phyloP scores from a whole-genome alignment of 2,797 vertebrate genomes.

The Limnodromus scolopaceus region DNA sequence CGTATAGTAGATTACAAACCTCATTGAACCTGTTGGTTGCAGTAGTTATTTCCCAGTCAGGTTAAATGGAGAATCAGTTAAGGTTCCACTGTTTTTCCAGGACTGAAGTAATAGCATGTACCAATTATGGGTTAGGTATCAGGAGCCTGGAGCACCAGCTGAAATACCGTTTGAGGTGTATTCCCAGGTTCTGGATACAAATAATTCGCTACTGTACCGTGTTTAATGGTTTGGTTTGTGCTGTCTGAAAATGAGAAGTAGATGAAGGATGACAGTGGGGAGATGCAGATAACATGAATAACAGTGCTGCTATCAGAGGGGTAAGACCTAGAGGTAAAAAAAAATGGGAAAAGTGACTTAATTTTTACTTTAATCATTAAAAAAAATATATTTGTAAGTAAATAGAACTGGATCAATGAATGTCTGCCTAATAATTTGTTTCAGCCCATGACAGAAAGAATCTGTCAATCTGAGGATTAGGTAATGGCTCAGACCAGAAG shows the following conservation, averaged over 20 bases:
- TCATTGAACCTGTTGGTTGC: background rate
- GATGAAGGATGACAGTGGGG: background rate
- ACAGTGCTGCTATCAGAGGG: background rate
- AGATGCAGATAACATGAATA: background rate
- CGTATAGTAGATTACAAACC: background rate
- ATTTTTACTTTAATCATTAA: background rate
- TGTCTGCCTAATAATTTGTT: background rate
- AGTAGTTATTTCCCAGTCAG: background rate
- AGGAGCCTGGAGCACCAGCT: background rate
- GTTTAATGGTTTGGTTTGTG: background rate
- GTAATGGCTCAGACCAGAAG: background rate
- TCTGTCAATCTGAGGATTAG: background rate
- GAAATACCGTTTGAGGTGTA: background rate
- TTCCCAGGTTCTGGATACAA: background rate
- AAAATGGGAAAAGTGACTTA: background rate
- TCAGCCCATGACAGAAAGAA: background rate
- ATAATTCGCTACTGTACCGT: fast-evolving
- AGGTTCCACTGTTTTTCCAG: background rate
- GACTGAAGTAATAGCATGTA: background rate
- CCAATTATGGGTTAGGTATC: background rate
- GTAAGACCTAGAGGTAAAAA: background rate
- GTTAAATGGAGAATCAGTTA: background rate
- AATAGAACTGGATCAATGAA: background rate
- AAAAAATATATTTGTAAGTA: background rate
- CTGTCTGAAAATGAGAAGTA: background rate